A percentile compares a stretch with the other conserved stretches of the same genome.
These are phyloP conservation scores for Lordiphosa stackelbergi DNA, from an alignment of 1,140 invertebrate species.

Conservation along the genomic window DNA sequence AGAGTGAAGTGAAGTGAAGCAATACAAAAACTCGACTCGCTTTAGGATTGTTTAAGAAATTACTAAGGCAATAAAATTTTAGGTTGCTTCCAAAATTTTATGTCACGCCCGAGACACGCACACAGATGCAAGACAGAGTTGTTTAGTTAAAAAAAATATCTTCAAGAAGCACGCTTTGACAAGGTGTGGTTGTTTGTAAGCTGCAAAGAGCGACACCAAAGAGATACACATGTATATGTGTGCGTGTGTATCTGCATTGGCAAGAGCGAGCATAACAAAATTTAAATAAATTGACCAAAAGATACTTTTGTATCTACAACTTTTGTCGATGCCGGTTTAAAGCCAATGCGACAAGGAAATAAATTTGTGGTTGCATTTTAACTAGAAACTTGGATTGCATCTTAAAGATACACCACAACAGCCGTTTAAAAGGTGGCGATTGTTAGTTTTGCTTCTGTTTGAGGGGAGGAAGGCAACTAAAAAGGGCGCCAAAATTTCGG, in stretches of 20 bases:
- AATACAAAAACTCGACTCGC: conserved; percentile 1
- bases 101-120: conserved; percentile 38
- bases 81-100: conserved; percentile 3
- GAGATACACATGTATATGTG: conserved; percentile 30
- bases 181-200: conserved; percentile 71
- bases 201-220: conserved; percentile 42
- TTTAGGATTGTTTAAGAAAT: neutral
- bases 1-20: conserved; percentile 1
- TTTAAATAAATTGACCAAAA: conserved; percentile 16
- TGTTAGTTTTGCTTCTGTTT: no score
- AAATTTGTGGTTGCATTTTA: conserved; percentile 4
- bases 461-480: no score
- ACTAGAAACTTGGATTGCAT: neutral
- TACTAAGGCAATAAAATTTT: conserved; percentile 4
- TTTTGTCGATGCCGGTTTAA: conserved; percentile 32
- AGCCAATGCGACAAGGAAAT: conserved; percentile 29
- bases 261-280: conserved; percentile 20
- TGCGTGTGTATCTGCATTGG: conserved; percentile 4
- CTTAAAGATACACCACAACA: no score
- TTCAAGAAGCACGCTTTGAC: conserved; percentile 43
- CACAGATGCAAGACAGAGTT: neutral
- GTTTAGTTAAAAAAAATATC: conserved; percentile 11
- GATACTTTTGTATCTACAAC: conserved; percentile 32
- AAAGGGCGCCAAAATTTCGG: no score
- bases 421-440: no score